phyloP scores from a whole-genome alignment of 2,113 vertebrate species.

The Pandion haliaetus region DNA sequence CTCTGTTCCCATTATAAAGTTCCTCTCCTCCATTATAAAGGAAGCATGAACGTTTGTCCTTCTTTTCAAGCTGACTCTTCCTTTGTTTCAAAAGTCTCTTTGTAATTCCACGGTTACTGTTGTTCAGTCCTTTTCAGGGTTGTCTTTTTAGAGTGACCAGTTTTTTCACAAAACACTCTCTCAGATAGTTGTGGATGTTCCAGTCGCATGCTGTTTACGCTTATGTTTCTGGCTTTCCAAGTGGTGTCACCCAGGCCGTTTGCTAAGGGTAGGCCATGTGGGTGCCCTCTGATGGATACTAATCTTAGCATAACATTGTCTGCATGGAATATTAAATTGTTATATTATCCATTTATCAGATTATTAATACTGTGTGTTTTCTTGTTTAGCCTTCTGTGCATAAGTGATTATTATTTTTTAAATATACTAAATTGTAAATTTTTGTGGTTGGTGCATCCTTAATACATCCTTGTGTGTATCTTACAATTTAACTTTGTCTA shows the following conservation, averaged over 20 bases:
- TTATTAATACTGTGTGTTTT: not conserved
- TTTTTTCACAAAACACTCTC: not conserved
- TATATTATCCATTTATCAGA: not conserved
- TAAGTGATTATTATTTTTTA: not conserved
- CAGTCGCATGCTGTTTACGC: fast-evolving
- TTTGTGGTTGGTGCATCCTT: not conserved
- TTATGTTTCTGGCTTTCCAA: not conserved
- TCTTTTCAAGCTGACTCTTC: not conserved
- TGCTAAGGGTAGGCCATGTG: not conserved
- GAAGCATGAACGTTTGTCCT: not conserved
- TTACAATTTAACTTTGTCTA: not conserved
- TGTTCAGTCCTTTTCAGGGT: not conserved
- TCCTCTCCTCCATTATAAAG: not conserved
- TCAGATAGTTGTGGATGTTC: not conserved
- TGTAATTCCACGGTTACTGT: not conserved
- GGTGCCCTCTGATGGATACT: not conserved
- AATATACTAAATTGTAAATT: not conserved
- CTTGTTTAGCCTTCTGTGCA: not conserved
- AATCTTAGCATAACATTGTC: not conserved
- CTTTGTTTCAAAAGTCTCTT: not conserved
- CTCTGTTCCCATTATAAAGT: not conserved
- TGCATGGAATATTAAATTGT: not conserved
- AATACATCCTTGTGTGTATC: not conserved
- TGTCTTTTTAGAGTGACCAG: not conserved
- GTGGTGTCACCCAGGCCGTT: not conserved